Base-by-base conservation (phyloP, 2,797 vertebrate genomes). In the Florisuga fusca region DNA sequence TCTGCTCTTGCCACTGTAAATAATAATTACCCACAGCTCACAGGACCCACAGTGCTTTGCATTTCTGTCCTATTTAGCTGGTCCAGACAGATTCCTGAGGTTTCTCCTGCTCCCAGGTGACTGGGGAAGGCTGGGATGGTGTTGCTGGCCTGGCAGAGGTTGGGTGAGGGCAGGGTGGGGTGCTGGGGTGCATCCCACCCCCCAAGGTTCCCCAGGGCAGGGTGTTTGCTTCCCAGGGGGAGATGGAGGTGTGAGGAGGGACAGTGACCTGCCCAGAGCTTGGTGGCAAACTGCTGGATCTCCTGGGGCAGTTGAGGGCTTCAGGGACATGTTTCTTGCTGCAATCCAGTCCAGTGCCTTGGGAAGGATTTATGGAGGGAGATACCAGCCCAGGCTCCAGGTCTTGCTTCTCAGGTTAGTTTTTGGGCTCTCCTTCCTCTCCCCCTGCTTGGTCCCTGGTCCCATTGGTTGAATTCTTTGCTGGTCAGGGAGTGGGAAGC, bases 301-400 rank as follows among this genome's bases (percentile, higher is more conserved):
- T 36, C 62, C 45, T 12, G 51, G 22, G 36, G 48, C 18, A 26
- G 17, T 69, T 38, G 51, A 0, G 63, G 8, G 19, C 63, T 54
- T 9, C 10, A 9, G 85, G 83, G 69, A 25, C 27, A 21, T 31
- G 34, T 26, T 89, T 10, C 61, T 36, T 58, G 43, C 89, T 53
- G 78, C 53, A 0, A 1, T 59, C 64, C 61, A 1, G 12, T 3
- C 26, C 3, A 2, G n/a, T 2, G 87, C 86, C 58, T 67, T 8
- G 13, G 62, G 80, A 58, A 86, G 63, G 68, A 74, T 78, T 87
- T 48, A 90, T 92, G 96, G 94, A 63, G 71, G n/a, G 45, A 20
- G 9, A 2, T 5, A 3, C 6, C 68, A 27, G 72, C 3, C 50
- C 0, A 25, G 68, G 82, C 61, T 80, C 46, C 63, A 10, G 63